Conservation (phyloP, 2,888 invertebrate species). For the Acronicta leporina region DNA sequence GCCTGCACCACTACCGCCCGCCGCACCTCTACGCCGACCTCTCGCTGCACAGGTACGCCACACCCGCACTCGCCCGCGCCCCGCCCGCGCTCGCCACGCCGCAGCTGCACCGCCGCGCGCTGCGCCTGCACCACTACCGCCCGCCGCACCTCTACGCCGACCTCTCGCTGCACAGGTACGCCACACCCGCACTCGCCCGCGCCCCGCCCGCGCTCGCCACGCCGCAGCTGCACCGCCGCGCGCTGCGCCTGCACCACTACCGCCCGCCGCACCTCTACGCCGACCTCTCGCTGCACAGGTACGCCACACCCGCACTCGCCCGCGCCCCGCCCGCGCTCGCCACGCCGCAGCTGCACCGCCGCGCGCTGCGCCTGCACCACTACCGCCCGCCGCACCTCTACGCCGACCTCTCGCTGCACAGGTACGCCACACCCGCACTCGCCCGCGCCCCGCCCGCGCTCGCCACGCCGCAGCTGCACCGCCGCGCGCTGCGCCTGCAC, state of each 20-base stretch:
- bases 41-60: not conserved
- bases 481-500: not conserved
- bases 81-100: not conserved
- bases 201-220: not conserved
- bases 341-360: not conserved
- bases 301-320: not conserved
- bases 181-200: too few species aligned
- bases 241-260: slow-evolving; percentile 1
- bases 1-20: slow-evolving; percentile 2
- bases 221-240: not conserved
- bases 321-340: not conserved
- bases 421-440: slow-evolving; percentile 40
- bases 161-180: not conserved
- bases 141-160: not conserved
- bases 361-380: not conserved
- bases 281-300: not conserved
- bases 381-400: slow-evolving; percentile 1
- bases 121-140: slow-evolving; percentile 1
- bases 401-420: not conserved
- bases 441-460: not conserved
- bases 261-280: slow-evolving; percentile 1
- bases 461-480: not conserved
- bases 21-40: not conserved
- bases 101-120: not conserved
- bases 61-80: too few species aligned